Conservation (phyloP, 2,113 vertebrate genomes). For the Procavia capensis region DNA sequence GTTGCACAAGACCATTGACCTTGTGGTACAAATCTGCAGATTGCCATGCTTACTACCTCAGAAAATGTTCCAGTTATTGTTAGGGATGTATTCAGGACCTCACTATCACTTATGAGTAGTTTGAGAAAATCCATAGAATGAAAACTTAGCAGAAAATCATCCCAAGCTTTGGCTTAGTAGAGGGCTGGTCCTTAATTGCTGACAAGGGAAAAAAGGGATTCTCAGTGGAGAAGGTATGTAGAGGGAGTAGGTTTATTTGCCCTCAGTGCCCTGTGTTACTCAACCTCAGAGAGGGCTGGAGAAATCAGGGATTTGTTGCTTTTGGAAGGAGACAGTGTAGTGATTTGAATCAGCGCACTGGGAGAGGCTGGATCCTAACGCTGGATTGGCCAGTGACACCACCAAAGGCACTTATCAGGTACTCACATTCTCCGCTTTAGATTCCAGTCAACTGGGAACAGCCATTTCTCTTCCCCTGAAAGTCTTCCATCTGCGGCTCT, state of each 20-base stretch:
- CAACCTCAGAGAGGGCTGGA: slow-evolving; percentile 24
- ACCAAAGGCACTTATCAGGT: background rate
- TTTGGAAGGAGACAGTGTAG: slow-evolving; percentile 65
- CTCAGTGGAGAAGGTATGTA: slow-evolving; percentile 13
- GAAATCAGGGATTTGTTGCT: slow-evolving; percentile 75
- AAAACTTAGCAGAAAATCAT: background rate
- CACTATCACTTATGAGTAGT: background rate
- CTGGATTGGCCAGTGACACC: background rate
- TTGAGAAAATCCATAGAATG: background rate
- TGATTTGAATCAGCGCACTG: slow-evolving; percentile 71
- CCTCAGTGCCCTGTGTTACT: slow-evolving; percentile 54
- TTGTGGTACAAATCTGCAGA: background rate
- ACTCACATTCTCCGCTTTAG: slow-evolving; percentile 48
- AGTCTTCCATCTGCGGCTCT: background rate
- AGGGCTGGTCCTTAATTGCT: background rate
- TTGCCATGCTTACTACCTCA: background rate
- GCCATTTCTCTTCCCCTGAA: background rate
- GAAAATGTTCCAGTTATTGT: background rate
- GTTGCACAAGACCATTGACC: background rate
- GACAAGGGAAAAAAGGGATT: background rate
- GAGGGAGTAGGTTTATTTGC: slow-evolving; percentile 65
- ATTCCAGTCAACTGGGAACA: background rate
- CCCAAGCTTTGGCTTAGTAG: background rate
- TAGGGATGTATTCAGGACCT: background rate
- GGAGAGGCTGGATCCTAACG: slow-evolving; percentile 35